phyloP scores from a whole-genome alignment of 2,888 invertebrate species.

The Drosophila neonasuta region DNA sequence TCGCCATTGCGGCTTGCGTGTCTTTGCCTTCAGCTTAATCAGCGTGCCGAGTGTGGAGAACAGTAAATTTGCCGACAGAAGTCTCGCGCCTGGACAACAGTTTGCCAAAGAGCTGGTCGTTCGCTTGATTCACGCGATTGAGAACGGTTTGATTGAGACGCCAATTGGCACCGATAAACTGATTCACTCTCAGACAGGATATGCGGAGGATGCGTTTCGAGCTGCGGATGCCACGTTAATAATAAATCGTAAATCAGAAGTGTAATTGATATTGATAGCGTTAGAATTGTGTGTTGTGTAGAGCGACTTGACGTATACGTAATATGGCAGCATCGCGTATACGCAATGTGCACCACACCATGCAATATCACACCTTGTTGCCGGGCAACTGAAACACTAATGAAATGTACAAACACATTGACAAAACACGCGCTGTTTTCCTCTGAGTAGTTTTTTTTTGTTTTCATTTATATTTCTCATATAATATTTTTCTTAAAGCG shows the following conservation, averaged over 20 bases:
- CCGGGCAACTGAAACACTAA: constrained; percentile 7
- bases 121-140: constrained; percentile 83
- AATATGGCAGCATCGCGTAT: constrained; percentile 14
- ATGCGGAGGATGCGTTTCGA: constrained; percentile 6
- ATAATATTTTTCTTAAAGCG: constrained; percentile 16
- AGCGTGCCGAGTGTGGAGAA: constrained; percentile 84
- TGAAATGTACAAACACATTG: background rate
- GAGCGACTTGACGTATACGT: background rate
- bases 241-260: background rate
- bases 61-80: constrained; percentile 84
- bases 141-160: constrained; percentile 39
- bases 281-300: too few relatives aligned
- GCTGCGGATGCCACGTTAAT: background rate
- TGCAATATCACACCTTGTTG: constrained; percentile 19
- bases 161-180: constrained; percentile 8
- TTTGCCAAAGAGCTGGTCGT: constrained; percentile 86
- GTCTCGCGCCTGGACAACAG: constrained; percentile 84
- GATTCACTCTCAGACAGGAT: background rate
- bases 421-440: constrained; percentile 30
- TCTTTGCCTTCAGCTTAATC: constrained; percentile 95
- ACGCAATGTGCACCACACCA: background rate
- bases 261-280: constrained; percentile 7
- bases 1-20: constrained; percentile 93
- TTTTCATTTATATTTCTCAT: background rate
- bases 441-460: background rate